phyloP scores from a whole-genome alignment of 2,113 vertebrate genomes.

The Andinoacara biseriatus region DNA sequence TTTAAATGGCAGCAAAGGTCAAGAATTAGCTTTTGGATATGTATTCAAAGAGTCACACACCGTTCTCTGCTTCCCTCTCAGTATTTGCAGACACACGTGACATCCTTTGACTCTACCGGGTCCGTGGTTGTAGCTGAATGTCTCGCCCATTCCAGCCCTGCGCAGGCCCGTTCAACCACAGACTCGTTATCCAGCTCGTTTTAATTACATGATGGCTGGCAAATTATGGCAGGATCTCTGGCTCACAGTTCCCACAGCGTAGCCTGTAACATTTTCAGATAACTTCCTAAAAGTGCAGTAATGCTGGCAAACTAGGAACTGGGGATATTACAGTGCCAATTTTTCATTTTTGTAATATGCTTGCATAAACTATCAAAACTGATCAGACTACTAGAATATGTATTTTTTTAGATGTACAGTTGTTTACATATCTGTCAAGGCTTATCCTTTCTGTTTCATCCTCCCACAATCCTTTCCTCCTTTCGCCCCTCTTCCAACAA shows the following conservation, averaged over 20 bases:
- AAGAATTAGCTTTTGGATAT: neutral
- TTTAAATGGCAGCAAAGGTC: neutral
- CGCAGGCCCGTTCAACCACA: neutral
- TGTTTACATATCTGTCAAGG: conserved; percentile 25
- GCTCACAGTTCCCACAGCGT: conserved; percentile 14
- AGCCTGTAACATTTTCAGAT: conserved; percentile 32
- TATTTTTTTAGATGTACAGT: neutral
- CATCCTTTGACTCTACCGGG: neutral
- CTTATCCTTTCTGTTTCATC: conserved; percentile 14
- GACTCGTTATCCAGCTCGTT: neutral
- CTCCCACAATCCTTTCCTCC: conserved; percentile 23
- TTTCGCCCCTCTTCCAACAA: conserved; percentile 19
- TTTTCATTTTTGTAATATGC: conserved; percentile 1
- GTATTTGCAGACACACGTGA: neutral
- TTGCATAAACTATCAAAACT: neutral
- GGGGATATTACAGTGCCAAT: neutral
- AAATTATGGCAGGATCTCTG: neutral
- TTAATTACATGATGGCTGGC: conserved; percentile 19
- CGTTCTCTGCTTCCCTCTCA: neutral
- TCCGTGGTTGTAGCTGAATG: neutral
- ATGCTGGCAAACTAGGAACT: conserved; percentile 15
- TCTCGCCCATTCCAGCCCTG: neutral
- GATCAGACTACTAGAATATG: neutral
- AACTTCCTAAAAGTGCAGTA: conserved; percentile 19
- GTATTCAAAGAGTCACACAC: neutral